Evolutionary conservation across 1,140 invertebrate genomes (phyloP).

Genomic region (Caenorhabditis brenneri): DNA sequence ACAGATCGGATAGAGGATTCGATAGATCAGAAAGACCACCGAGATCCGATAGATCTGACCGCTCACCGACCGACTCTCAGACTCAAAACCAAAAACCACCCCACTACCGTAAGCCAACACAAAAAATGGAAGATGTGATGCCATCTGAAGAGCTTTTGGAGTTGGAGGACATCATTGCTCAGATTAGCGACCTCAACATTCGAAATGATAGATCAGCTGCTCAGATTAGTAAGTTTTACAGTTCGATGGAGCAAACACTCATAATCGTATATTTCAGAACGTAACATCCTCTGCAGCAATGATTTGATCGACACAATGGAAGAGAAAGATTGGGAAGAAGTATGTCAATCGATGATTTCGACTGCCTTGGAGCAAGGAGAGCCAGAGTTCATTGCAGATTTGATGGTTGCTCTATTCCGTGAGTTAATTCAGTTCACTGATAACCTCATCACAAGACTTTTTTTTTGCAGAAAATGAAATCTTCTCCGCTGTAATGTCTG

Average conservation of each 20-base stretch:
- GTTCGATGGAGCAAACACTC: no score
- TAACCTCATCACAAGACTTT: background rate
- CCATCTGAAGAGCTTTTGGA: background rate
- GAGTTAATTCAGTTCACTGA: background rate
- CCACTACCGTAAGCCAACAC: background rate
- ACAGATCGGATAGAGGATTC: no score
- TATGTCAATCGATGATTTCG: background rate
- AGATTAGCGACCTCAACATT: constrained; percentile 12
- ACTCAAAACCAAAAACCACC: background rate
- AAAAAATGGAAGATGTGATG: background rate
- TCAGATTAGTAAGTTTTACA: no score
- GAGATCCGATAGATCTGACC: no score
- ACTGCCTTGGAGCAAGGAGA: background rate
- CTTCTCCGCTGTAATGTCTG: background rate
- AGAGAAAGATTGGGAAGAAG: constrained; percentile 27
- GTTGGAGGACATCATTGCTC: constrained; percentile 4
- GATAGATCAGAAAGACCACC: background rate
- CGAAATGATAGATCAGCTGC: constrained; percentile 28
- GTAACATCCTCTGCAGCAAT: background rate
- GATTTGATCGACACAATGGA: constrained; percentile 11
- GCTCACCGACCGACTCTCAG: no score
- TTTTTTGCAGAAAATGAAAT: background rate
- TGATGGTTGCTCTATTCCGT: background rate
- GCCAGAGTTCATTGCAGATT: background rate
- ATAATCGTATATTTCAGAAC: no score